Percentiles rank a stretch among this genome's conserved stretches.
These are phyloP conservation scores for Leptodactylus fuscus DNA, from an alignment of 2,113 vertebrate species.

Conservation along the genomic window DNA sequence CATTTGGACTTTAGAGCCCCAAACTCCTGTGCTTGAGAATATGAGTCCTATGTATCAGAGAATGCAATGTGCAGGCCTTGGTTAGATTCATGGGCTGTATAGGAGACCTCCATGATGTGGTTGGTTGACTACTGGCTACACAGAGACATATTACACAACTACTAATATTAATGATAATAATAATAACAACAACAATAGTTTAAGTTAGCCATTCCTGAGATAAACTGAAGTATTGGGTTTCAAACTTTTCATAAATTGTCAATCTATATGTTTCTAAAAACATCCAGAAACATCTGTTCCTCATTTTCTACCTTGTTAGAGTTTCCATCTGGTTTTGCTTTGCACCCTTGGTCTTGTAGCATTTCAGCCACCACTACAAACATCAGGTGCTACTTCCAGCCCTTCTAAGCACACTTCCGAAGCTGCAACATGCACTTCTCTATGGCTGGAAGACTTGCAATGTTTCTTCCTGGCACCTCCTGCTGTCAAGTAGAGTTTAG, in stretches of 20 bases:
- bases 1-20: too few species aligned
- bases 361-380: slow-evolving; percentile 50
- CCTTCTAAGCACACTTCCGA: slow-evolving; percentile 53
- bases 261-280: slow-evolving; percentile 21
- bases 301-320: slow-evolving; percentile 56
- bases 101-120: too few species aligned
- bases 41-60: too few species aligned
- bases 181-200: not conserved
- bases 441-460: slow-evolving; percentile 49
- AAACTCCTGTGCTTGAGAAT: too few species aligned
- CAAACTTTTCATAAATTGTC: not conserved
- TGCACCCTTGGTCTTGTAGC: slow-evolving; percentile 49
- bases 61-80: too few species aligned
- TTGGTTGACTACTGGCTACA: too few species aligned
- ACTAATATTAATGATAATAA: too few species aligned
- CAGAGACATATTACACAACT: too few species aligned
- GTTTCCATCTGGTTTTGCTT: slow-evolving; percentile 58
- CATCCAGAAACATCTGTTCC: slow-evolving; percentile 53
- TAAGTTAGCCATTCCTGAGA: not conserved
- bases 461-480: slow-evolving; percentile 57
- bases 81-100: too few species aligned
- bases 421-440: slow-evolving; percentile 28
- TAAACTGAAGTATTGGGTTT: not conserved
- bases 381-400: slow-evolving; percentile 55
- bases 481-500: slow-evolving; percentile 52